phyloP scores from a whole-genome alignment of 2,113 vertebrate genomes.

The Calypte anna region DNA sequence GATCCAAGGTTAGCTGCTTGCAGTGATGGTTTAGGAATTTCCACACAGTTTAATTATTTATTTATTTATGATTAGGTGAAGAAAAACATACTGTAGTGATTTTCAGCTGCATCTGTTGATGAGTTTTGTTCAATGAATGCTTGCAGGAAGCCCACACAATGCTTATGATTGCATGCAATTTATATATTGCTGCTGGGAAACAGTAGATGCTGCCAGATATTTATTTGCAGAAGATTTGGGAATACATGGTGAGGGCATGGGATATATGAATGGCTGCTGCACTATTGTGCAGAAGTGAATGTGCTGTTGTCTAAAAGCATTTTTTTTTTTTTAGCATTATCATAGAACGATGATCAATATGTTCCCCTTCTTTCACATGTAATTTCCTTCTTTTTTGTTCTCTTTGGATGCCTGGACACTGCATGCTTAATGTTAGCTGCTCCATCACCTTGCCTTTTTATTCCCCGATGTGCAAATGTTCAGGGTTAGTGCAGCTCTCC shows the following conservation, averaged over 20 bases:
- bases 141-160: not conserved
- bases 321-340: not conserved
- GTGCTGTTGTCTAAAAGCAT: not conserved
- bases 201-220: not conserved
- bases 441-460: not conserved
- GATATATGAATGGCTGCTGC: not conserved
- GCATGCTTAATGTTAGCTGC: not conserved
- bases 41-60: not conserved
- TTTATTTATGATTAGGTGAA: not conserved
- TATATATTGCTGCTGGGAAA: not conserved
- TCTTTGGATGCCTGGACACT: not conserved
- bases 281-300: not conserved
- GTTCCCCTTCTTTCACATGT: not conserved
- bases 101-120: constrained; percentile 13
- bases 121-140: not conserved
- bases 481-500: not conserved
- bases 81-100: not conserved
- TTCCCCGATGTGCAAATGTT: not conserved
- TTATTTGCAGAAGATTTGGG: not conserved
- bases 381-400: not conserved
- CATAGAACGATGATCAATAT: not conserved
- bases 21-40: not conserved
- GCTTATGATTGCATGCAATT: not conserved
- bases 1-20: not conserved
- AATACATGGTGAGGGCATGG: not conserved